A percentile compares a stretch with the other conserved stretches of the same genome.
Conservation (phyloP, 2,888 invertebrate species). For the Mystacides longicornis region DNA sequence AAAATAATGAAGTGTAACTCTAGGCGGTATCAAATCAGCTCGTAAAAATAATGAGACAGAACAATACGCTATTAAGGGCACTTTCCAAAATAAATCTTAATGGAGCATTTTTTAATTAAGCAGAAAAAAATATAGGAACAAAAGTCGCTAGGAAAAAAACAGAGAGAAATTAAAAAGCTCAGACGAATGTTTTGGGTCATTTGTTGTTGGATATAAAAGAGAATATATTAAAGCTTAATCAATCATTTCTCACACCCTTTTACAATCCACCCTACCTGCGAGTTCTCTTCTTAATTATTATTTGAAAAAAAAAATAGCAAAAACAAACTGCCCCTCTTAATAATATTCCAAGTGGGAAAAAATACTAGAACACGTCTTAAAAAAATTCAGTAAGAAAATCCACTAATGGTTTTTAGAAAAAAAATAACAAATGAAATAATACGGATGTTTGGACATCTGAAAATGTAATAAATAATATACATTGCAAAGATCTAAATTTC, state of each 20-base stretch:
- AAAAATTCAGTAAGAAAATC: too few relatives aligned
- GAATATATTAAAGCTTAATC: slow-evolving; percentile 26
- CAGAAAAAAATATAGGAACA: neutral
- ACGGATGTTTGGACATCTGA: too few relatives aligned
- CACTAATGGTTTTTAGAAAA: too few relatives aligned
- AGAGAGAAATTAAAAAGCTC: neutral
- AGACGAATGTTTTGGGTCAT: slow-evolving; percentile 8
- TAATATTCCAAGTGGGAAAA: neutral
- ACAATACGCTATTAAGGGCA: too few relatives aligned
- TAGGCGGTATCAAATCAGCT: too few relatives aligned
- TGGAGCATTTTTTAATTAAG: neutral
- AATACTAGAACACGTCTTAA: too few relatives aligned
- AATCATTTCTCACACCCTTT: slow-evolving; percentile 24
- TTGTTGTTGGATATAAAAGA: slow-evolving; percentile 17
- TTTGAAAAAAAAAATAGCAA: slow-evolving; percentile 17
- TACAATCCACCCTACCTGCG: slow-evolving; percentile 19
- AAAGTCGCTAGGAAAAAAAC: neutral
- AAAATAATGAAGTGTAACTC: too few relatives aligned
- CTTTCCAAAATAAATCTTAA: too few relatives aligned
- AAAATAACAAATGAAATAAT: too few relatives aligned
- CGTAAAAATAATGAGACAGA: too few relatives aligned
- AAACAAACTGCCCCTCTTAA: slow-evolving; percentile 4
- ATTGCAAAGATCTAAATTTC: too few relatives aligned
- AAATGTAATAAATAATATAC: too few relatives aligned
- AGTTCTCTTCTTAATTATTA: slow-evolving; percentile 26